Evolutionary conservation across 2,113 vertebrate species (phyloP), one percentile per base, ranked within the genome.

Genomic region (Laticauda colubrina): DNA sequence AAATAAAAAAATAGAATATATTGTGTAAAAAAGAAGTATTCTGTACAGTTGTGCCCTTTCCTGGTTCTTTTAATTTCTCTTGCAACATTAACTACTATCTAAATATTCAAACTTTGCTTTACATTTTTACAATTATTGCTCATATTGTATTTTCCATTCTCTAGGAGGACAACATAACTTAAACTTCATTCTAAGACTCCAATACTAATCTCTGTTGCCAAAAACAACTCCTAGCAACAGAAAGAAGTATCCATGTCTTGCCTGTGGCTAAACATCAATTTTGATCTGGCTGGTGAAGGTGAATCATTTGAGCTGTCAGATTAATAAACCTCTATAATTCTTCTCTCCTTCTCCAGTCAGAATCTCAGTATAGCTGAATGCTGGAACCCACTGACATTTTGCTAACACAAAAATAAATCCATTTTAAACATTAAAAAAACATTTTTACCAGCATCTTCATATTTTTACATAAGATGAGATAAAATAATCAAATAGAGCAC

Each of bases 401-500:
- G 91, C 20, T 45, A 45, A 92, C 56, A 6, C 6, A 64, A 48
- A 87, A 88, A 48, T 5, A 53, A 8, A 64, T n/a, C 14, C 15
- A 57, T 89, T 92, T n/a, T n/a, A 85, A 92, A 89, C 10, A 69
- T 55, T 88, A 54, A 4, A 53, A 5, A 51, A 21, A 90, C n/a
- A 43, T 21, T 55, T 34, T 69, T 54, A n/a, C 14, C 18, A 89
- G 23, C 53, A 92, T 7, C 4, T 24, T 43, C 85, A 56, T 23
- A 54, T 69, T 23, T 26, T 26, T 8, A 2, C 69, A 88, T 29
- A 15, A 4, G 20, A 88, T 91, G 14, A 75, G 20, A 24, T 48
- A 93, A 15, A 45, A 95, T 86, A 18, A 91, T 55, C 4, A 89
- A 75, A 3, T 92, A 34, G 21, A 91, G 45, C 18, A 92, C 86